Base-by-base conservation (phyloP, 2,797 vertebrate species). In the Microctenopoma steveboyesi region DNA sequence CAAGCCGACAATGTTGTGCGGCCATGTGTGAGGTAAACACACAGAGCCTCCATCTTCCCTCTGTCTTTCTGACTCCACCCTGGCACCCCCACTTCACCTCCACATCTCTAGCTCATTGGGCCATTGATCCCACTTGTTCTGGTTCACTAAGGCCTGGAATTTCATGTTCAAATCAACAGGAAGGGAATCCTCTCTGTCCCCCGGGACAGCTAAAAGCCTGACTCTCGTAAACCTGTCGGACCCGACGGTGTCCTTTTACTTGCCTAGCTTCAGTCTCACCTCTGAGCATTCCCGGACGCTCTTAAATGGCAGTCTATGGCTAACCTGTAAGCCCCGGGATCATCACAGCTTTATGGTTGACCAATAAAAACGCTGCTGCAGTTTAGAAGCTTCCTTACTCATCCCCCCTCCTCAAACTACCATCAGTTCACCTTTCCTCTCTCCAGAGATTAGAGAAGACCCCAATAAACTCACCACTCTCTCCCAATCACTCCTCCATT, bases 61-160 rank as follows among this genome's bases (percentile, higher is more conserved):
- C 79, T 43, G 57, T 69, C 66, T 30, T 70, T 47, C 64, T 57
- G 60, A 64, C 64, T 78, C 55, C 69, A 53, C 71, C 71, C 67
- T 68, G 52, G 64, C 54, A 64, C 64, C 72, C 67, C 54, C 46
- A 13, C 43, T 67, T 42, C 49, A 28, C 66, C 64, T 57, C 62
- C 43, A 64, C 59, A 45, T 67, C 86, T 78, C 43, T 64, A 71
- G 61, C 79, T 83, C 61, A 69, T 25, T 64, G 78, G 69, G 51
- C 74, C 11, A 48, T 42, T 88, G 88, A 86, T 91, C 88, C 88
- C 58, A 76, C 89, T 89, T 74, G 92, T 93, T 94, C 90, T 75
- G 91, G 92, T 87, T 94, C 91, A 92, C 63, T 82, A 79, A 84
- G 27, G 72, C 72, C 85, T 86, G 88, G 88, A 90, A 91, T 91